Evolutionary conservation across 92 coral and sea anemone species (phyloP).

Genomic region (Actinernus sp.): DNA sequence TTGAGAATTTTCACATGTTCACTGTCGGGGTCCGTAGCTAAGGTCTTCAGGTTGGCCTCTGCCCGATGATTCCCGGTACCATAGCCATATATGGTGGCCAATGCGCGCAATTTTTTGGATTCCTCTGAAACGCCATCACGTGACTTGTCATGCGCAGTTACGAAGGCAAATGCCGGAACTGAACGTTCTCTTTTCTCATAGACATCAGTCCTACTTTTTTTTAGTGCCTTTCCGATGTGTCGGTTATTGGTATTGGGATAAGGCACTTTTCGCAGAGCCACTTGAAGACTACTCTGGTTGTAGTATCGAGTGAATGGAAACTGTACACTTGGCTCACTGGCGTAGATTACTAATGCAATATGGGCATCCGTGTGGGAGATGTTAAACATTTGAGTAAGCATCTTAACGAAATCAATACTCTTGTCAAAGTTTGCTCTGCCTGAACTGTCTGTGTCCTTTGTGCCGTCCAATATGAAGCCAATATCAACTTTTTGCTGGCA

Average conservation of each 20-base stretch:
- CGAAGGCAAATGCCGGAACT: neutral
- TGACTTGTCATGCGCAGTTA: neutral
- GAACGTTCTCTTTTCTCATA: neutral
- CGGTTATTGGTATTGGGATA: neutral
- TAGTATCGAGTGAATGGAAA: neutral
- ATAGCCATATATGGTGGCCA: neutral
- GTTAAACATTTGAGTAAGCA: neutral
- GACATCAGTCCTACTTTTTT: neutral
- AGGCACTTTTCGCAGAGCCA: neutral
- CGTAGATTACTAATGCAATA: neutral
- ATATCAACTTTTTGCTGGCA: neutral
- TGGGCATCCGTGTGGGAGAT: neutral
- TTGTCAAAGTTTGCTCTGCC: slow-evolving; percentile 1
- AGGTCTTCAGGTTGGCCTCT: neutral
- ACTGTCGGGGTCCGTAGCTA: slow-evolving; percentile 1
- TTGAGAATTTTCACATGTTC: no score
- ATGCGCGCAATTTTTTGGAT: neutral
- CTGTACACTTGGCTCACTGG: neutral
- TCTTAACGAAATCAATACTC: neutral
- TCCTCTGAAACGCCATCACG: neutral
- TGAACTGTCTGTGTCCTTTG: neutral
- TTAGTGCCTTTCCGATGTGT: neutral
- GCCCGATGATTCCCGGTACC: neutral
- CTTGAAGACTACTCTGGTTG: neutral
- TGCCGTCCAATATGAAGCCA: neutral